Evolutionary conservation across 2,113 vertebrate species (phyloP).

Genomic region (Pedetes capensis): DNA sequence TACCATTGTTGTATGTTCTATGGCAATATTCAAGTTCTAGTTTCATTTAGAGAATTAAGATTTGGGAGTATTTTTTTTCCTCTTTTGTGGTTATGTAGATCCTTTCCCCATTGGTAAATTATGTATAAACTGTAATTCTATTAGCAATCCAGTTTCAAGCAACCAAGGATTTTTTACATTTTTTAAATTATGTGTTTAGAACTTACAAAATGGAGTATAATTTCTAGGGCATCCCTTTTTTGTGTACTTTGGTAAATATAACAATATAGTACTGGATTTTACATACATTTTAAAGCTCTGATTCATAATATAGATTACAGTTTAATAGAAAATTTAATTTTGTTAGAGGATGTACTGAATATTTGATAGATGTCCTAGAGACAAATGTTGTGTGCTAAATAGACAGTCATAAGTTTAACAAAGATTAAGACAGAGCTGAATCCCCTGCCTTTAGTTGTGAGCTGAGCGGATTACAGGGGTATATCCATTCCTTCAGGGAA

Average conservation of each 20-base stretch:
- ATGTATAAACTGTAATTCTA: not conserved
- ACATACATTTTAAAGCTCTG: slow-evolving; percentile 51
- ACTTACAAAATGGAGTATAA: slow-evolving; percentile 15
- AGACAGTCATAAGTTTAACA: slow-evolving; percentile 78
- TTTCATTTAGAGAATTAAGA: not conserved
- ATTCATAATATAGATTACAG: slow-evolving; percentile 64
- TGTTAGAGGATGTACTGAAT: slow-evolving; percentile 63
- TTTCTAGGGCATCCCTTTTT: slow-evolving; percentile 51
- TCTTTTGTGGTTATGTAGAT: not conserved
- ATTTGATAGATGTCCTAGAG: slow-evolving; percentile 72
- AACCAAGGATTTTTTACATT: not conserved
- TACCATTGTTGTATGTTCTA: not conserved
- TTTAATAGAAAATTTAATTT: slow-evolving; percentile 71
- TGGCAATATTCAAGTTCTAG: slow-evolving; percentile 19
- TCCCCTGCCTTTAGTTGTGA: slow-evolving; percentile 84
- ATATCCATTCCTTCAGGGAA: slow-evolving; percentile 83
- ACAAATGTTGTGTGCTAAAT: slow-evolving; percentile 71
- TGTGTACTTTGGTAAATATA: slow-evolving; percentile 28
- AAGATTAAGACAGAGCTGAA: slow-evolving; percentile 86
- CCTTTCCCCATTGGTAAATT: not conserved
- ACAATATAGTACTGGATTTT: slow-evolving; percentile 40
- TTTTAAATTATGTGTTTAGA: slow-evolving; percentile 29
- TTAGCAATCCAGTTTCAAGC: not conserved
- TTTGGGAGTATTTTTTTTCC: not conserved
- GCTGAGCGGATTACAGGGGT: slow-evolving; percentile 86